Percentiles rank a stretch among this genome's conserved stretches.
phyloP scores from a whole-genome alignment of 2,888 invertebrate species.

The Branchellion lobata region DNA sequence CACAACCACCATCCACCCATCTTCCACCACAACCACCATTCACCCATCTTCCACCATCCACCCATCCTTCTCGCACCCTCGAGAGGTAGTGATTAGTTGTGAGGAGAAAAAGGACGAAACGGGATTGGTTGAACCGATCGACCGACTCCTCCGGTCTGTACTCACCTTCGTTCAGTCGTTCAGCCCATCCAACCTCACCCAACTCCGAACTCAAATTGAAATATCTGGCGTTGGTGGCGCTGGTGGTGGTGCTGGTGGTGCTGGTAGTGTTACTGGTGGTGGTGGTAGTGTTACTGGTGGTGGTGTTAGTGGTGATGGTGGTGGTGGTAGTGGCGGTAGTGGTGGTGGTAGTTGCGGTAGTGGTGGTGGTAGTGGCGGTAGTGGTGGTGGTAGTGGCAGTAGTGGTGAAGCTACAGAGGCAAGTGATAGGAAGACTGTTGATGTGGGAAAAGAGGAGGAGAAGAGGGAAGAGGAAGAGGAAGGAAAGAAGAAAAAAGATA shows the following conservation, averaged over 20 bases:
- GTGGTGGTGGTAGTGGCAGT: not conserved
- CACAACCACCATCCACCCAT: too few species aligned
- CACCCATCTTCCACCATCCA: too few species aligned
- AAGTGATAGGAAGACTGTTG: not conserved
- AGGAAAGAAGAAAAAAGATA: not conserved
- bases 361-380: not conserved
- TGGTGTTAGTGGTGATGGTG: not conserved
- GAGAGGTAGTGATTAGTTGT: constrained; percentile 15
- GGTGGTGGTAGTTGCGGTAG: not conserved
- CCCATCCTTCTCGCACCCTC: not conserved
- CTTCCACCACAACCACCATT: too few species aligned
- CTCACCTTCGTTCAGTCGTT: not conserved
- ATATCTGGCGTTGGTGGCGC: not conserved
- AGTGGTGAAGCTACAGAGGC: too few species aligned
- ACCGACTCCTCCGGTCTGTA: not conserved
- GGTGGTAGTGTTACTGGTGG: not conserved
- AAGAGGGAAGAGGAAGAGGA: not conserved
- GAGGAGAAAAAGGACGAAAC: not conserved
- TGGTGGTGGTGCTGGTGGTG: not conserved
- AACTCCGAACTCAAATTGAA: too few species aligned
- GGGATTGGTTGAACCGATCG: not conserved
- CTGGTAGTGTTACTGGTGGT: not conserved
- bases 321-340: not conserved
- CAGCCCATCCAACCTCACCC: not conserved
- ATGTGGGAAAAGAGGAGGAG: not conserved